Conservation (phyloP, 2,888 invertebrate species). For the Pammene fasciana region DNA sequence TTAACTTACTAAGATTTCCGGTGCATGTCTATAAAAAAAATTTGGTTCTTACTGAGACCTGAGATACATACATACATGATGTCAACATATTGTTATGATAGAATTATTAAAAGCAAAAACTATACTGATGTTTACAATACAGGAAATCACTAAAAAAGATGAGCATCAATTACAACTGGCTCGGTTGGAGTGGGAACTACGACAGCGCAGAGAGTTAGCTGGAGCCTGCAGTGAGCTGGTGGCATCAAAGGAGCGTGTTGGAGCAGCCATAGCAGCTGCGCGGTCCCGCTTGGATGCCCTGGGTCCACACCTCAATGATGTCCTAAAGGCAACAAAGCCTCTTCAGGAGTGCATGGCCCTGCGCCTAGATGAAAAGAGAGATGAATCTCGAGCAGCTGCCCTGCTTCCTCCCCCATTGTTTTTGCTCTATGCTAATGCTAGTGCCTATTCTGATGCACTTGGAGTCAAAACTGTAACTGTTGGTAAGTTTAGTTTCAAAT, state of each 20-base stretch:
- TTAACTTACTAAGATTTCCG: too few relatives aligned
- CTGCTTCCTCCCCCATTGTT: constrained; percentile 92
- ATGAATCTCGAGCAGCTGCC: constrained; percentile 89
- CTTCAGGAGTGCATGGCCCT: constrained; percentile 94
- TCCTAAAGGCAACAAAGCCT: constrained; percentile 90
- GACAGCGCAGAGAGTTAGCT: constrained; percentile 92
- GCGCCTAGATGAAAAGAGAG: constrained; percentile 89
- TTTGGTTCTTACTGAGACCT: too few relatives aligned
- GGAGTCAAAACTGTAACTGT: constrained; percentile 78
- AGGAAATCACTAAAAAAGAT: constrained; percentile 87
- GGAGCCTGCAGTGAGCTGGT: constrained; percentile 89
- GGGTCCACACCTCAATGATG: constrained; percentile 87
- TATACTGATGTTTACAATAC: constrained; percentile 41
- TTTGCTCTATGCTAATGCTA: constrained; percentile 92
- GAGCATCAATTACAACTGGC: constrained; percentile 92
- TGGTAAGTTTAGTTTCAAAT: constrained; percentile 59
- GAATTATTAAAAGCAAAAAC: too few relatives aligned
- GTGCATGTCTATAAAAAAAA: too few relatives aligned
- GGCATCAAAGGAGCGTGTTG: constrained; percentile 89
- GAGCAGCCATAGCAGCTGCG: constrained; percentile 88
- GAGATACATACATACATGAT: too few relatives aligned
- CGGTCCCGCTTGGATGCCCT: constrained; percentile 91
- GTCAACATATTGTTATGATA: too few relatives aligned
- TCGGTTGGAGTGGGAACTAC: constrained; percentile 95
- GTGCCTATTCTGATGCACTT: constrained; percentile 91